Conservation (phyloP, 1,140 invertebrate genomes). For the Euschistus heros region DNA sequence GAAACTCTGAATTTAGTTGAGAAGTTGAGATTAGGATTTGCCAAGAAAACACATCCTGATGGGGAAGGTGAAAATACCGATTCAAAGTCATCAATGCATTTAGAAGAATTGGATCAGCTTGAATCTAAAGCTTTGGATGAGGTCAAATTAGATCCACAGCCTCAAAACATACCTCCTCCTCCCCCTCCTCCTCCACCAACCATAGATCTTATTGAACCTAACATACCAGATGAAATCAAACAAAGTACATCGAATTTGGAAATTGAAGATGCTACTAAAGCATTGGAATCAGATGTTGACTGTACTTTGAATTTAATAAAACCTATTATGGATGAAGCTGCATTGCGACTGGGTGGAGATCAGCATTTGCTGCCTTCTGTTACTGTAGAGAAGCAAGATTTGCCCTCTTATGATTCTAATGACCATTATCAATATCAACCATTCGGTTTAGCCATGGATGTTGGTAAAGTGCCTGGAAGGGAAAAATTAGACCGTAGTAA, state of each 20-base stretch:
- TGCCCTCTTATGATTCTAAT: slow-evolving; percentile 19
- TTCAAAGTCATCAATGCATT: slow-evolving; percentile 9
- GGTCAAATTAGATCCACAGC: slow-evolving; percentile 13
- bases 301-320: slow-evolving; percentile 23
- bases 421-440: slow-evolving; percentile 27
- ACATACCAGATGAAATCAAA: slow-evolving; percentile 25
- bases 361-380: slow-evolving; percentile 14
- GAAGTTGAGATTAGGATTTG: slow-evolving; percentile 53
- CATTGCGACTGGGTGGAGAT: neutral
- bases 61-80: slow-evolving; percentile 16
- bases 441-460: slow-evolving; percentile 27
- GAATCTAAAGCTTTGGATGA: slow-evolving; percentile 15
- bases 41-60: slow-evolving; percentile 42
- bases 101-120: slow-evolving; percentile 6
- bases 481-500: slow-evolving; percentile 38
- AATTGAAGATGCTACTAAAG: slow-evolving; percentile 12
- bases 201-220: slow-evolving; percentile 21
- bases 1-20: slow-evolving; percentile 69
- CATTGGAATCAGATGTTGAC: slow-evolving; percentile 14
- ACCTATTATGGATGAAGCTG: slow-evolving; percentile 22
- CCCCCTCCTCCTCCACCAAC: neutral
- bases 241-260: neutral
- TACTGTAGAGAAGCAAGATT: slow-evolving; percentile 20
- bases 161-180: neutral
- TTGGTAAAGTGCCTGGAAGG: slow-evolving; percentile 30